phyloP scores from a whole-genome alignment of 2,797 vertebrate species.

The Decapterus maruadsi region DNA sequence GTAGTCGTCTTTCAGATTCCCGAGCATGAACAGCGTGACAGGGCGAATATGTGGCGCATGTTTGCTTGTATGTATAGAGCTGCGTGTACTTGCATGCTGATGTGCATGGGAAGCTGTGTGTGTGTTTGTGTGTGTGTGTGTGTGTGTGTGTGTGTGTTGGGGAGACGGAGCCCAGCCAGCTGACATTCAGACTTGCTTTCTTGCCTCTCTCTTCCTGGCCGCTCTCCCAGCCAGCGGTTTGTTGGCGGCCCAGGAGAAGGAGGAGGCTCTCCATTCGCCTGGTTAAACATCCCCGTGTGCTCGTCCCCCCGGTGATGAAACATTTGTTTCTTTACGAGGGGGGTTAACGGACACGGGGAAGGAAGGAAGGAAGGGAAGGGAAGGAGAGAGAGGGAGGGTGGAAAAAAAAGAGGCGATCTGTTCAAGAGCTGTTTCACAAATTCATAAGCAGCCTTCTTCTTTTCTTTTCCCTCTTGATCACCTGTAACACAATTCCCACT shows the following conservation, averaged over 20 bases:
- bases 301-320: constrained; percentile 73
- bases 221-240: constrained; percentile 75
- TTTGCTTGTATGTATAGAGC: constrained; percentile 64
- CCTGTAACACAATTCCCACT: constrained; percentile 53
- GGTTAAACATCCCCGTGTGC: constrained; percentile 78
- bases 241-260: constrained; percentile 71
- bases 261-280: constrained; percentile 78
- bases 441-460: constrained; percentile 13
- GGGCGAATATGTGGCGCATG: constrained; percentile 55
- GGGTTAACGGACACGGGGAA: constrained; percentile 58
- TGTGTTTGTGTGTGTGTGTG: no score
- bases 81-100: constrained; percentile 53
- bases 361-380: no score
- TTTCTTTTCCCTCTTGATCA: constrained; percentile 32
- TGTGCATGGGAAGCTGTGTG: constrained; percentile 33
- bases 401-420: constrained; percentile 30
- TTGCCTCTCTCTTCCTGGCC: constrained; percentile 74
- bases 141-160: constrained; percentile 16
- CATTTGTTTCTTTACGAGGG: constrained; percentile 67
- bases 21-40: constrained; percentile 54
- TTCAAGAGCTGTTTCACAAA: constrained; percentile 42
- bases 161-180: constrained; percentile 73
- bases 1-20: constrained; percentile 30
- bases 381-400: not conserved
- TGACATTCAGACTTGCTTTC: constrained; percentile 82